These are phyloP conservation scores for Aphis craccivora DNA, from an alignment of 1,140 invertebrate species.

Conservation along the genomic window DNA sequence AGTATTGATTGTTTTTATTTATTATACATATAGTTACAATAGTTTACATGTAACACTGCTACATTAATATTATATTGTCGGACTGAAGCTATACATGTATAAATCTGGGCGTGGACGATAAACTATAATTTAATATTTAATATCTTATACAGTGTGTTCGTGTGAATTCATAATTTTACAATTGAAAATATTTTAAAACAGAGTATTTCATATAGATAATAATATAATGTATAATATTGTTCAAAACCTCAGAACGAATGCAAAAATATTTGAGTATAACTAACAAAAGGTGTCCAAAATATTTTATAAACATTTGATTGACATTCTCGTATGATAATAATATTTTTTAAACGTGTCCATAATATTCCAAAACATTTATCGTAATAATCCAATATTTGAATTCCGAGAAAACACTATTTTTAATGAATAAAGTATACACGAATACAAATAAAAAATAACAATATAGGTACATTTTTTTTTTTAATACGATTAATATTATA, in stretches of 20 bases:
- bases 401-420: not conserved
- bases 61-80: not conserved
- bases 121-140: conserved; percentile 23
- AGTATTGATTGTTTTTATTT: conserved; percentile 3
- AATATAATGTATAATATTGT: not conserved
- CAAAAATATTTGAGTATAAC: not conserved
- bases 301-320: no score
- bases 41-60: not conserved
- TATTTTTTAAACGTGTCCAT: not conserved
- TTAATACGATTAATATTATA: not conserved
- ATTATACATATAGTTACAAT: not conserved
- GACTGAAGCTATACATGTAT: not conserved
- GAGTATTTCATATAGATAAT: not conserved
- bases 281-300: no score
- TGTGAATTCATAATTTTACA: not conserved
- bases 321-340: no score
- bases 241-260: not conserved
- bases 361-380: not conserved
- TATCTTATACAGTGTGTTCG: not conserved
- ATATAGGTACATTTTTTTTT: not conserved
- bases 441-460: not conserved
- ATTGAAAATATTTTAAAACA: not conserved
- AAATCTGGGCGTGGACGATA: conserved; percentile 32
- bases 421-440: not conserved
- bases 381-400: not conserved